A percentile compares a stretch with the other conserved stretches of the same genome.
Evolutionary conservation across 2,888 invertebrate species (phyloP).

Genomic region (Craniophora ligustri): DNA sequence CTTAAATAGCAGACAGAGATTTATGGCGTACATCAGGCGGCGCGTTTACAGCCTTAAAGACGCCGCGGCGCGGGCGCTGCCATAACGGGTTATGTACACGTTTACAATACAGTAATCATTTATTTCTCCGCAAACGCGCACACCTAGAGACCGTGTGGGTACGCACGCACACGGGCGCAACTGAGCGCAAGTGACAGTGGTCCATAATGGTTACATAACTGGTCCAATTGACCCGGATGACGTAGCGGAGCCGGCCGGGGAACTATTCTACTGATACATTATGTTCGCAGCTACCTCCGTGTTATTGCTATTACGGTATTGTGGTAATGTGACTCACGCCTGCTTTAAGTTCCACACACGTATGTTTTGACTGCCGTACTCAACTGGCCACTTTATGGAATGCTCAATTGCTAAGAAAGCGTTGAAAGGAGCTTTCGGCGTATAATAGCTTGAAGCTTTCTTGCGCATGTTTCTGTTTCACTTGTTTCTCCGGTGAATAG

Average conservation of each 20-base stretch:
- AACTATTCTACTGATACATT: conserved; percentile 28
- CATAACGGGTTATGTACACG: conserved; percentile 10
- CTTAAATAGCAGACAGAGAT: not conserved
- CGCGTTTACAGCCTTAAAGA: not conserved
- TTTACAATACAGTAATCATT: conserved; percentile 21
- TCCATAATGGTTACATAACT: conserved; percentile 65
- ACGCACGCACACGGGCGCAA: conserved; percentile 15
- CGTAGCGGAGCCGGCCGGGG: conserved; percentile 49
- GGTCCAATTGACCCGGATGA: conserved; percentile 76
- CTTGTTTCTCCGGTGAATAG: conserved; percentile 13
- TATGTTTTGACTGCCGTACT: conserved; percentile 28
- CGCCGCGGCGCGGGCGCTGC: not conserved
- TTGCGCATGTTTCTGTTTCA: conserved; percentile 7
- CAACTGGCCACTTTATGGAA: conserved; percentile 2
- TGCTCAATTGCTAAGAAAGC: conserved; percentile 14
- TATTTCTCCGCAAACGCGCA: conserved; percentile 31
- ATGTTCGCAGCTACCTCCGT: conserved; percentile 19
- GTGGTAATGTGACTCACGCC: conserved; percentile 26
- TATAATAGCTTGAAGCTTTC: too few species aligned
- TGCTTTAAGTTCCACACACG: conserved; percentile 25
- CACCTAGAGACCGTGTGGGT: not conserved
- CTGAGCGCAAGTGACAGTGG: conserved; percentile 59
- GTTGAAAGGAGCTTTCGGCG: conserved; percentile 14
- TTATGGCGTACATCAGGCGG: not conserved
- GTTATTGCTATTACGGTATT: conserved; percentile 14